Conservation (phyloP, 1,140 invertebrate genomes). For the Calliopsis andreniformis region DNA sequence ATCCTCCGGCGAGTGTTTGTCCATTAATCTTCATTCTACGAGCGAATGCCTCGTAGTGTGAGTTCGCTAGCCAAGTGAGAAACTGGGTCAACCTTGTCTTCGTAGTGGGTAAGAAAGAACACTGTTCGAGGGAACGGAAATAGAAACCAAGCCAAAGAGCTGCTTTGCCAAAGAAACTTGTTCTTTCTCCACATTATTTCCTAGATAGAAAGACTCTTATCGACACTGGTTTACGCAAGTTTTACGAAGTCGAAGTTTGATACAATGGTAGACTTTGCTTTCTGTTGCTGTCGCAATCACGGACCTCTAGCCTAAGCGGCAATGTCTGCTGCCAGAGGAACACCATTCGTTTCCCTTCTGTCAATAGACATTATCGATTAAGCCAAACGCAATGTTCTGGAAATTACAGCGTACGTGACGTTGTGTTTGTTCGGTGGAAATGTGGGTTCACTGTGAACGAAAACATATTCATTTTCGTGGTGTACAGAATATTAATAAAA, state of each 20-base stretch:
- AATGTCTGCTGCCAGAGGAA: conserved; percentile 1
- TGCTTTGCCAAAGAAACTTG: too few species aligned
- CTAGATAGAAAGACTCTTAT: too few species aligned
- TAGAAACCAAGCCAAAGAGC: too few species aligned
- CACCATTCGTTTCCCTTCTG: not conserved
- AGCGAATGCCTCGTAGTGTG: not conserved
- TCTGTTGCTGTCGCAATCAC: too few species aligned
- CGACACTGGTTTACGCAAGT: too few species aligned
- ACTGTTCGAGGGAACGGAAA: not conserved
- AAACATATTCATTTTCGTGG: too few species aligned
- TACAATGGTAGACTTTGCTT: too few species aligned
- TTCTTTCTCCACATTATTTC: too few species aligned
- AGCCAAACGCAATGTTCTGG: not conserved
- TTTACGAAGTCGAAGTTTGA: too few species aligned
- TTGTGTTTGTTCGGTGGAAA: too few species aligned
- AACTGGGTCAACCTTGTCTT: not conserved
- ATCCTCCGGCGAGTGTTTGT: not conserved
- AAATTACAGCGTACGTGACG: not conserved
- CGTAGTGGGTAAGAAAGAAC: not conserved
- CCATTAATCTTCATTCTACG: not conserved
- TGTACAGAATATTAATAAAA: too few species aligned
- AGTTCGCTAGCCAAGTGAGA: not conserved
- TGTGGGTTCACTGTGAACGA: too few species aligned
- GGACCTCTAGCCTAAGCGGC: not conserved
- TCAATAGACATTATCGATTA: not conserved